Conservation (phyloP, 1,140 invertebrate genomes). For the Zophobas morio region DNA sequence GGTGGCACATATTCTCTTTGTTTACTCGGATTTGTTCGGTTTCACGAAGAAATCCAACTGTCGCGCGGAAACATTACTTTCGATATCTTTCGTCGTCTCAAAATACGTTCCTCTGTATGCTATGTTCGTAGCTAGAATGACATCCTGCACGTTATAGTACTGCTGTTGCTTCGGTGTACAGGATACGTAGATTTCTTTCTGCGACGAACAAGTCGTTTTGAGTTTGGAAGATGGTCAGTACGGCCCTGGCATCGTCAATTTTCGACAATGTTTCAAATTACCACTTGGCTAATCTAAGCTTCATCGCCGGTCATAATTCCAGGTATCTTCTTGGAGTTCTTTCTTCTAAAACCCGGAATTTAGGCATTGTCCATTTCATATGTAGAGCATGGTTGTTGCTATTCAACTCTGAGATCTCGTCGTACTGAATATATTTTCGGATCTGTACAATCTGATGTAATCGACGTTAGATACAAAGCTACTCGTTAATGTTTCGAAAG, state of each 20-base stretch:
- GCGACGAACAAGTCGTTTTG: not conserved
- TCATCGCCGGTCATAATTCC: not conserved
- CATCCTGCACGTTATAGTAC: not conserved
- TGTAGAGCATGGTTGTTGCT: not conserved
- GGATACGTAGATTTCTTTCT: not conserved
- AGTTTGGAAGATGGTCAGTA: not conserved
- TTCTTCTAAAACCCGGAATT: not conserved
- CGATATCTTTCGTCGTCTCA: not conserved
- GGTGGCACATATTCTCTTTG: too few relatives aligned
- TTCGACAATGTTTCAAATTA: not conserved
- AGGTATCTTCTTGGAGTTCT: not conserved
- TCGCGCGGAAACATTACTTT: not conserved
- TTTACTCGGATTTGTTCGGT: too few relatives aligned
- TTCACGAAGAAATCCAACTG: not conserved
- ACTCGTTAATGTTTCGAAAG: not conserved
- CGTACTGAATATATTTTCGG: not conserved
- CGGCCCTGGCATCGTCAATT: not conserved
- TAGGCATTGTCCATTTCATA: not conserved
- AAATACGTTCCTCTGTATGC: not conserved
- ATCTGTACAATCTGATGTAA: not conserved
- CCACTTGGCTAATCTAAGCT: not conserved
- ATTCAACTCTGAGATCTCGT: not conserved
- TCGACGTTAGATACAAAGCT: not conserved
- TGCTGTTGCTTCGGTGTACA: too few relatives aligned
- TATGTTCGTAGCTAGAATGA: slow-evolving; percentile 4